A percentile compares a stretch with the other conserved stretches of the same genome.
Evolutionary conservation across 2,113 vertebrate genomes (phyloP).

Genomic region (Channa maculata): DNA sequence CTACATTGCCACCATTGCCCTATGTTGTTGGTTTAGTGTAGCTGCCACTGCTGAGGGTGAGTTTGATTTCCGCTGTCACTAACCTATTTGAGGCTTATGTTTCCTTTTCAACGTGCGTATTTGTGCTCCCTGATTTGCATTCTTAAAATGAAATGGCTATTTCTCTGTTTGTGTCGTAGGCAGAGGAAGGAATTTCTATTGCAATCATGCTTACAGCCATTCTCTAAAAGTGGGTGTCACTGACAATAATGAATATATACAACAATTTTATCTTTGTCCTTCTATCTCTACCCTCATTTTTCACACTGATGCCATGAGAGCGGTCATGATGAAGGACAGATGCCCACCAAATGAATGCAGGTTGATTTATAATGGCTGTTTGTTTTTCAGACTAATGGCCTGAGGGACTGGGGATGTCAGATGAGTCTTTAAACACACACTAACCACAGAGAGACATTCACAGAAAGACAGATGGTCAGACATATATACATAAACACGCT

Average conservation of each 20-base stretch:
- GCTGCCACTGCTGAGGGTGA: background rate
- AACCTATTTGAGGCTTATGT: background rate
- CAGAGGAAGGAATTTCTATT: background rate
- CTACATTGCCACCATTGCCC: background rate
- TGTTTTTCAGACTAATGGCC: background rate
- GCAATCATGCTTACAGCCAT: background rate
- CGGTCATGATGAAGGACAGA: background rate
- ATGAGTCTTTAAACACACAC: background rate
- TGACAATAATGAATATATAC: background rate
- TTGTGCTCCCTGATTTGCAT: background rate
- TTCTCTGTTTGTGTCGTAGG: background rate
- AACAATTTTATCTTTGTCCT: no score
- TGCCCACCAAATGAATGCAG: background rate
- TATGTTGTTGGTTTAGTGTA: background rate
- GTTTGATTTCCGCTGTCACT: conserved; percentile 8
- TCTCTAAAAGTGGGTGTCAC: background rate
- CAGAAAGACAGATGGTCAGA: background rate
- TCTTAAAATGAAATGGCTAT: background rate
- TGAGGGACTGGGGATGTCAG: background rate
- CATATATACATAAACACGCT: background rate
- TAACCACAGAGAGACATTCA: background rate
- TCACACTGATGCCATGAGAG: background rate
- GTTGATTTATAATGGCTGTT: conserved; percentile 15
- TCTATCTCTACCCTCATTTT: background rate
- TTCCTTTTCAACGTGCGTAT: background rate